Conservation (phyloP, 2,797 vertebrate species). For the Sebastes flavidus region DNA sequence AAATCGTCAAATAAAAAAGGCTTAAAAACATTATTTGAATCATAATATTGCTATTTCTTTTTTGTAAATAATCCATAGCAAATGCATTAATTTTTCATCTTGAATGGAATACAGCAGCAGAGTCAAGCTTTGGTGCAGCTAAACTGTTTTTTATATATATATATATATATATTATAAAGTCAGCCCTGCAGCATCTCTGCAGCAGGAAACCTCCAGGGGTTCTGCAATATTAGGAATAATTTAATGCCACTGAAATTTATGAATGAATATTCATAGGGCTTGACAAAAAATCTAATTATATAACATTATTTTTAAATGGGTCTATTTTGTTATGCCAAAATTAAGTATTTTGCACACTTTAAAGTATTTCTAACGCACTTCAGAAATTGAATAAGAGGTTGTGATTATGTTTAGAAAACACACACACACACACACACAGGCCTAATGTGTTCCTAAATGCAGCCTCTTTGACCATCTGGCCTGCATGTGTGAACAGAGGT, state of each 20-base stretch:
- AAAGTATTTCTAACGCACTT: background rate
- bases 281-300: background rate
- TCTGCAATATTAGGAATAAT: slow-evolving; percentile 41
- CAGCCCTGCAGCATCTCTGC: slow-evolving; percentile 12
- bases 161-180: background rate
- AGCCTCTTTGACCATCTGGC: slow-evolving; percentile 61
- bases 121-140: background rate
- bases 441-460: slow-evolving; percentile 35
- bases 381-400: slow-evolving; percentile 5
- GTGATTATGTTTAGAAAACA: slow-evolving; percentile 33
- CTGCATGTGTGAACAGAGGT: slow-evolving; percentile 69
- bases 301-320: background rate
- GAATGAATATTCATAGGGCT: slow-evolving; percentile 54
- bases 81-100: background rate
- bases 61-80: background rate
- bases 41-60: background rate
- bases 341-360: background rate
- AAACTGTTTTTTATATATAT: background rate
- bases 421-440: slow-evolving; percentile 26
- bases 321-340: background rate
- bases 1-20: background rate
- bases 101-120: background rate
- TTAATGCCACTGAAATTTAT: slow-evolving; percentile 20
- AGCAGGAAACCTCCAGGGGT: slow-evolving; percentile 35
- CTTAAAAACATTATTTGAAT: background rate